Evolutionary conservation across 2,797 vertebrate genomes (phyloP), one percentile per base, ranked within the genome.

Genomic region (Ibycter americanus): DNA sequence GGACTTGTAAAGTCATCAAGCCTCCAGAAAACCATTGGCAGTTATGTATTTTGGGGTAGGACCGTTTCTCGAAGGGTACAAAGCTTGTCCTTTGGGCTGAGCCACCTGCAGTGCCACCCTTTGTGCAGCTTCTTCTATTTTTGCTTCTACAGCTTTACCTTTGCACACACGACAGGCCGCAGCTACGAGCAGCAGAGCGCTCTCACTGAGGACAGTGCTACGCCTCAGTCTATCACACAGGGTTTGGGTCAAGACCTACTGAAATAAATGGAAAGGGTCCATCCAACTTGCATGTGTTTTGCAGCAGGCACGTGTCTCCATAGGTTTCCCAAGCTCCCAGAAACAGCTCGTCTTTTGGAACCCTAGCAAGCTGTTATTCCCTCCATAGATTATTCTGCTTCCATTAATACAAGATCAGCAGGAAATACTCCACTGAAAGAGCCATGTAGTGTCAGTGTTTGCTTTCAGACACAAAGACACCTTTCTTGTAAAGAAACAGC

Each of bases 241-340:
- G 36, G 51, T 52, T 70, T 77, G 63, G 80, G 63, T 38, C 61
- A 90, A 92, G 73, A 52, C 34, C 82, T 52, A 11, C 40, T 46
- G 68, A 86, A 96, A 65, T 36, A 72, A 82, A 90, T n/a, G 51
- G 46, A 86, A 59, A 63, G n/a, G 17, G 32, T 88, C 83, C 62
- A 46, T 68, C 61, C 87, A 80, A 85, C 68, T 88, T 52, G 31
- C 4, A 1, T 13, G 42, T 11, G 21, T 40, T 89, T 88, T 77
- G 36, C 34, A n/a, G 70, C 63, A 90, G 65, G 74, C 3, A 2
- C 36, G 15, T 3, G 5, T 38, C 81, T 86, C 91, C 22, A 0
- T 16, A 66, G 36, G 59, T 61, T 87, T 83, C 63, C 54, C 80
- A 72, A 40, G 56, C 47, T 59, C 58, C 66, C 22, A 74, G 19